Conservation (phyloP, 2,797 vertebrate species). For the Diplodus puntazzo region DNA sequence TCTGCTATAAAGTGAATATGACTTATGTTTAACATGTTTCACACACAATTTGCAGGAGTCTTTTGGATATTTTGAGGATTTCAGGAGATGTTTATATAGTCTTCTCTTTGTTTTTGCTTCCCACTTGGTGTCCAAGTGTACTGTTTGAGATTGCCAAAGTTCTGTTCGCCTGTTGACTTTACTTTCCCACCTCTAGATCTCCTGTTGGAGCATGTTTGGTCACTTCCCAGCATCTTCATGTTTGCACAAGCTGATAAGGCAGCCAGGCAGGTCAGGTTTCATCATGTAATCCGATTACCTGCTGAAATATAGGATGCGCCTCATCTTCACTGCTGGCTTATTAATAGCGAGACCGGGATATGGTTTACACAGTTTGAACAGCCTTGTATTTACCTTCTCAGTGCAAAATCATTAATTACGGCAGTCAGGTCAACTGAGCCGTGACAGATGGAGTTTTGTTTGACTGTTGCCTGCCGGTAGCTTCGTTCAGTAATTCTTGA, state of each 20-base stretch:
- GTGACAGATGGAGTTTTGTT: slow-evolving; percentile 60
- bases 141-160: slow-evolving; percentile 16
- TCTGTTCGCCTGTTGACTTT: slow-evolving; percentile 2
- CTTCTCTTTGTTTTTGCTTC: slow-evolving; percentile 37
- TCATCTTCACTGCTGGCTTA: slow-evolving; percentile 35
- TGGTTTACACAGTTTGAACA: slow-evolving; percentile 18
- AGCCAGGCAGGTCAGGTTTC: slow-evolving; percentile 64
- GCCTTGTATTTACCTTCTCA: slow-evolving; percentile 48
- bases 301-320: slow-evolving; percentile 60
- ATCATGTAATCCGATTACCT: slow-evolving; percentile 64
- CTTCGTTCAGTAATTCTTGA: slow-evolving; percentile 50
- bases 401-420: slow-evolving; percentile 50
- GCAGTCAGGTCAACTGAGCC: slow-evolving; percentile 49
- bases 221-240: slow-evolving; percentile 61
- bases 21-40: slow-evolving; percentile 48
- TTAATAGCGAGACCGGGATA: slow-evolving; percentile 38
- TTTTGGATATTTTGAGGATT: slow-evolving; percentile 2
- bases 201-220: slow-evolving; percentile 68
- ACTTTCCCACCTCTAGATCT: slow-evolving; percentile 18
- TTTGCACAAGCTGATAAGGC: slow-evolving; percentile 67
- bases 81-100: not conserved
- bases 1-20: not conserved
- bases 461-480: slow-evolving; percentile 47
- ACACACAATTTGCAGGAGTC: not conserved
- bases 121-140: slow-evolving; percentile 8